Evolutionary conservation across 2,113 vertebrate genomes (phyloP), one percentile per base, ranked within the genome.

Genomic region (Lagenorhynchus albirostris): DNA sequence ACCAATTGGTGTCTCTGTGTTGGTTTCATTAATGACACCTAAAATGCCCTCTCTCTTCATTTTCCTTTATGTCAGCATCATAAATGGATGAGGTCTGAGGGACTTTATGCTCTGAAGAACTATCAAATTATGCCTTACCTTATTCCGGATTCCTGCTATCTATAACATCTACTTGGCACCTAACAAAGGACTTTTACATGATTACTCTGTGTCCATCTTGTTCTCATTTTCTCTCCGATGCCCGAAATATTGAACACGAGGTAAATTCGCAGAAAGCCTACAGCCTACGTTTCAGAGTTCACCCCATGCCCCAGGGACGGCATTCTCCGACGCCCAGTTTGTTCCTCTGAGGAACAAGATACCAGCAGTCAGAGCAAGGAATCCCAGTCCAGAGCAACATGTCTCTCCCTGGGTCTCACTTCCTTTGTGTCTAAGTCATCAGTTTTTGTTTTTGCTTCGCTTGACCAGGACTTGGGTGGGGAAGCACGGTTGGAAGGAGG

Each of bases 391-490:
- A 73, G 47, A 26, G 60, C 31, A 12, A 4, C 0, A 6, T 1
- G 0, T 20, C 38, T 89, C 71, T 17, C 60, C 12, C 36, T 1
- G 8, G 5, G n/a, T 2, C 1, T 74, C 63, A 90, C 84, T 93
- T 77, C 89, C 93, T 92, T 91, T 73, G 44, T 89, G 63, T 81
- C 82, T 65, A 96, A 92, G 38, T 50, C 41, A 77, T 83, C 8
- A 14, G 58, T 55, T 81, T 90, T 26, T 80, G 14, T 47, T 93
- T 97, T 96, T 79, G 67, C 70, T 29, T 98, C 91, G 60, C 70
- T 65, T 80, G 89, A 95, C 94, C 95, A 95, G 91, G 97, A 89
- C 73, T 94, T 96, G 95, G 94, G 96, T 89, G 91, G 97, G 67
- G 97, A 97, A 91, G 94, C 77, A 68, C 89, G 81, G 63, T 90